These are phyloP conservation scores for Hemistola chrysoprasaria DNA, from an alignment of 2,888 invertebrate genomes.

Conservation along the genomic window DNA sequence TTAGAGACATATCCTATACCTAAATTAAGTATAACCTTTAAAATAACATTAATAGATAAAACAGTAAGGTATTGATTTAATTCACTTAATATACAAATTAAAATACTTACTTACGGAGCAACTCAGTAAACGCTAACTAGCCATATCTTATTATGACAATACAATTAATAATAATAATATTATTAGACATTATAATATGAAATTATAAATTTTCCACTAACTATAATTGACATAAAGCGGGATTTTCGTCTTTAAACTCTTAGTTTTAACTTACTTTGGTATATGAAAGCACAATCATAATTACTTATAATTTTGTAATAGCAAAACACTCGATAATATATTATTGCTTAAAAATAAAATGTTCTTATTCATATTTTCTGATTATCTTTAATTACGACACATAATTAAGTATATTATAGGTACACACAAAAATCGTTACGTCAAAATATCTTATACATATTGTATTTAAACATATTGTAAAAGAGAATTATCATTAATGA, in stretches of 20 bases:
- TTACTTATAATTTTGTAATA: too few species aligned
- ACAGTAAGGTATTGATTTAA: neutral
- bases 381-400: too few species aligned
- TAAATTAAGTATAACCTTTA: too few species aligned
- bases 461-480: neutral
- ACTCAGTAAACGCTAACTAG: slow-evolving; percentile 40
- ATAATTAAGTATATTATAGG: neutral
- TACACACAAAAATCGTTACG: neutral
- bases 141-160: slow-evolving; percentile 41
- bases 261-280: slow-evolving; percentile 54
- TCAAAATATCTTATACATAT: slow-evolving; percentile 1
- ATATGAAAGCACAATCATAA: slow-evolving; percentile 30
- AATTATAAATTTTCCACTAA: slow-evolving; percentile 55
- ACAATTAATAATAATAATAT: slow-evolving; percentile 41
- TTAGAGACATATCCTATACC: too few species aligned
- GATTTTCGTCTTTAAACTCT: slow-evolving; percentile 45
- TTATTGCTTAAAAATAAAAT: slow-evolving; percentile 26
- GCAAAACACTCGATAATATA: slow-evolving; percentile 8
- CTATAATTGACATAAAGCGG: slow-evolving; percentile 80
- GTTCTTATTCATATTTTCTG: too few species aligned
- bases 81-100: slow-evolving; percentile 10
- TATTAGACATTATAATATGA: slow-evolving; percentile 56
- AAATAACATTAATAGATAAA: too few species aligned
- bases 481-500: neutral
- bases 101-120: slow-evolving; percentile 9